Evolutionary conservation across 1,140 invertebrate genomes (phyloP).

Genomic region (Sesamia nonagrioides): DNA sequence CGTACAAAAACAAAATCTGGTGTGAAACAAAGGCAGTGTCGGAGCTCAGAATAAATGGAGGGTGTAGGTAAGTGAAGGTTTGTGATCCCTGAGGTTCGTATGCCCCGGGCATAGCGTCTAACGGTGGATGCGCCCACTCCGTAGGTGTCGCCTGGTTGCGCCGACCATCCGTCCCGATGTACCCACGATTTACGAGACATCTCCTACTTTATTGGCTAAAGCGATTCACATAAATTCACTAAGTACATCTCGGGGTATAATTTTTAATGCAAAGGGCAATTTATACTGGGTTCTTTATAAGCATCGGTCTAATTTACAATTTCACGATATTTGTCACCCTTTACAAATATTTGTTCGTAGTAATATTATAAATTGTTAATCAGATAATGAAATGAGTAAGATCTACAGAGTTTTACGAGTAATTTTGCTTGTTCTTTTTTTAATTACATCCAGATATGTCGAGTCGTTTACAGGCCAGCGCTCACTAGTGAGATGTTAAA

Average conservation of each 20-base stretch:
- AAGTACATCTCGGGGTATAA: slow-evolving; percentile 72
- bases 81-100: slow-evolving; percentile 55
- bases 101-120: slow-evolving; percentile 69
- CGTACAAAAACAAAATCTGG: slow-evolving; percentile 27
- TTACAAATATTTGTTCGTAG: neutral
- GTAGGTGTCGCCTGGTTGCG: slow-evolving; percentile 75
- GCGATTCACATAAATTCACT: slow-evolving; percentile 82
- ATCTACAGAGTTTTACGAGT: neutral
- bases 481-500: slow-evolving; percentile 25
- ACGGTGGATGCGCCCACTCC: slow-evolving; percentile 83
- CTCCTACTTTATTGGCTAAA: slow-evolving; percentile 84
- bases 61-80: slow-evolving; percentile 48
- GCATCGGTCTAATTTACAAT: slow-evolving; percentile 35
- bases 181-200: slow-evolving; percentile 81
- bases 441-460: slow-evolving; percentile 40
- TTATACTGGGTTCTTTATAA: slow-evolving; percentile 41
- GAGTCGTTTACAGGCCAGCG: slow-evolving; percentile 12
- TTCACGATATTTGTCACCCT: slow-evolving; percentile 3
- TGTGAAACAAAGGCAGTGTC: slow-evolving; percentile 33
- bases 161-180: slow-evolving; percentile 73
- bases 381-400: slow-evolving; percentile 10
- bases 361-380: neutral
- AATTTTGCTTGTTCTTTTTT: neutral
- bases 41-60: slow-evolving; percentile 36
- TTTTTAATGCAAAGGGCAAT: slow-evolving; percentile 62